Evolutionary conservation across 2,888 invertebrate species (phyloP).

Genomic region (Epirrhoe tristata): DNA sequence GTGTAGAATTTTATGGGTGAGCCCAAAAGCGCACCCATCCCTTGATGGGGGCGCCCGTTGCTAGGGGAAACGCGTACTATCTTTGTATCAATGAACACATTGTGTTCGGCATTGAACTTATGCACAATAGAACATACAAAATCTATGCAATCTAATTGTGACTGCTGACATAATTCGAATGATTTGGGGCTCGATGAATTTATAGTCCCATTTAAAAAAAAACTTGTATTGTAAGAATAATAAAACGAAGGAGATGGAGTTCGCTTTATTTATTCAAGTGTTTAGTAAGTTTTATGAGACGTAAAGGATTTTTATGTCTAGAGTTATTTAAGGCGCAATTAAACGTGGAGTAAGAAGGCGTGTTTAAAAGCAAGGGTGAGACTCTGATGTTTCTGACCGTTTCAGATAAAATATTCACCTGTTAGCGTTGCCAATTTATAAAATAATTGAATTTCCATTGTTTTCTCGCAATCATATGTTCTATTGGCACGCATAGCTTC

Average conservation of each 20-base stretch:
- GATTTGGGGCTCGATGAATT: slow-evolving; percentile 66
- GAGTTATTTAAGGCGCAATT: slow-evolving; percentile 65
- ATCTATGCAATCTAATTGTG: slow-evolving; percentile 63
- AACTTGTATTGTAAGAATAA: slow-evolving; percentile 46
- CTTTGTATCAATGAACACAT: slow-evolving; percentile 67
- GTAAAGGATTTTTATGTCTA: slow-evolving; percentile 64
- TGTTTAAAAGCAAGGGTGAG: slow-evolving; percentile 15
- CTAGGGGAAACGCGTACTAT: slow-evolving; percentile 70
- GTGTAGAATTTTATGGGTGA: slow-evolving; percentile 72
- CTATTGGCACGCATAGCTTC: slow-evolving; percentile 44
- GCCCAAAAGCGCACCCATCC: slow-evolving; percentile 64
- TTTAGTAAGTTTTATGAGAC: slow-evolving; percentile 66
- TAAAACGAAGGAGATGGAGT: slow-evolving; percentile 51
- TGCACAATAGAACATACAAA: slow-evolving; percentile 67
- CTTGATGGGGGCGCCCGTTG: slow-evolving; percentile 65
- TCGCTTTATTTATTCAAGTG: slow-evolving; percentile 65
- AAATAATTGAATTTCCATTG: slow-evolving; percentile 44
- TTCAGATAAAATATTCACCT: slow-evolving; percentile 11
- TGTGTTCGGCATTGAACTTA: slow-evolving; percentile 52
- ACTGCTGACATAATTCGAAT: slow-evolving; percentile 72
- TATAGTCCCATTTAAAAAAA: slow-evolving; percentile 59
- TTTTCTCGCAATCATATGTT: slow-evolving; percentile 50
- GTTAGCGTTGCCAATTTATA: slow-evolving; percentile 25
- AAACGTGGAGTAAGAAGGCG: slow-evolving; percentile 55
- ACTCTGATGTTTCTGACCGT: slow-evolving; percentile 17